Conservation (phyloP, 2,113 vertebrate genomes). For the Hiodon tergisus region DNA sequence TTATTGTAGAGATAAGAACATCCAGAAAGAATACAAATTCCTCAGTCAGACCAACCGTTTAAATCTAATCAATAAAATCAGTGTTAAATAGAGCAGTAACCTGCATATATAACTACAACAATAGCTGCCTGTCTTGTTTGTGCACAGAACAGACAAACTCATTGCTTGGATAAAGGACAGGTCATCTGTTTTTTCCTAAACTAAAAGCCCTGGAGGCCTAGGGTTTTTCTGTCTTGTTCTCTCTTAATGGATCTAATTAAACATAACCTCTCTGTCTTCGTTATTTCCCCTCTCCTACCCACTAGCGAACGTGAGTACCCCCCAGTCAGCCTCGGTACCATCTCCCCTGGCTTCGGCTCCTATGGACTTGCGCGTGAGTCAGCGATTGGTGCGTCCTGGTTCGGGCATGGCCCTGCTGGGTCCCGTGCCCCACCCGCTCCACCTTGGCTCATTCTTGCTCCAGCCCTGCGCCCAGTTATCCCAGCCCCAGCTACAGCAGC, state of each 20-base stretch:
- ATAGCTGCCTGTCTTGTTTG: constrained; percentile 4
- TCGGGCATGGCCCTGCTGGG: constrained; percentile 70
- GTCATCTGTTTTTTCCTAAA: not conserved
- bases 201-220: not conserved
- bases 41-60: too few relatives aligned
- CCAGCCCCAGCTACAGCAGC: constrained; percentile 59
- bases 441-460: constrained; percentile 52
- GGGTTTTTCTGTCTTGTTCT: not conserved
- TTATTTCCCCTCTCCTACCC: not conserved
- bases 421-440: constrained; percentile 66
- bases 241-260: not conserved
- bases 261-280: not conserved
- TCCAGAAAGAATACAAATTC: too few relatives aligned
- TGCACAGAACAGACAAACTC: not conserved
- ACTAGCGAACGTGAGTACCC: constrained; percentile 47
- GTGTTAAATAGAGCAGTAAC: too few relatives aligned
- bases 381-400: constrained; percentile 58
- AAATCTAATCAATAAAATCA: too few relatives aligned
- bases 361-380: constrained; percentile 87
- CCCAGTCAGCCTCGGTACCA: not conserved
- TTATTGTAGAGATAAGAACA: too few relatives aligned
- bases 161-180: not conserved
- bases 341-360: constrained; percentile 38
- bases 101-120: not conserved
- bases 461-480: constrained; percentile 61